Conservation (phyloP, 2,113 vertebrate genomes). For the Egretta garzetta region DNA sequence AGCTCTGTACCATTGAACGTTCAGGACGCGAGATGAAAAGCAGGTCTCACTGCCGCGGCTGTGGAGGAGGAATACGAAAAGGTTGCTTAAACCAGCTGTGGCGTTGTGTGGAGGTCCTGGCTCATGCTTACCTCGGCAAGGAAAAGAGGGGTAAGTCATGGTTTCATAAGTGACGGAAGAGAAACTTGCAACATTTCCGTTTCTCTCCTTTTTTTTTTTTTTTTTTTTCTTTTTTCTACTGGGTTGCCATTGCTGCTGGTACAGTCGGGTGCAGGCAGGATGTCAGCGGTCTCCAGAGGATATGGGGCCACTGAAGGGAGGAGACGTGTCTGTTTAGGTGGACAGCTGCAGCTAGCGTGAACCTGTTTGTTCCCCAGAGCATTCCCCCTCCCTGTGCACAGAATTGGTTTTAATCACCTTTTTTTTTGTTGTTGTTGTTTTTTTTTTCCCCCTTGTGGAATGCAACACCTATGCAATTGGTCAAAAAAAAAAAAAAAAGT, state of each 20-base stretch:
- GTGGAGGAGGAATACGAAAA: neutral
- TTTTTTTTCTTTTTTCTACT: neutral
- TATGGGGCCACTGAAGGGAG: neutral
- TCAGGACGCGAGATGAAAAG: neutral
- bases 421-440: neutral
- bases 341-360: neutral
- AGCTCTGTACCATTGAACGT: neutral
- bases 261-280: neutral
- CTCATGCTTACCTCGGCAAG: neutral
- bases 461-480: neutral
- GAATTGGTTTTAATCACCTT: neutral
- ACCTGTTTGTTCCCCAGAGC: neutral
- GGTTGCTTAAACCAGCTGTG: neutral
- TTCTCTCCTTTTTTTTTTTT: neutral
- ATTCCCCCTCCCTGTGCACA: neutral
- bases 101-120: neutral
- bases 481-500: neutral
- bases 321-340: neutral
- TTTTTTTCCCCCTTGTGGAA: neutral
- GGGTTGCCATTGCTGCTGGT: neutral
- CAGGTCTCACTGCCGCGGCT: neutral
- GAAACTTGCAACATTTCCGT: conserved; percentile 25
- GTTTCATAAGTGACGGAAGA: neutral
- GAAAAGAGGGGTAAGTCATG: neutral
- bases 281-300: neutral